Conservation (phyloP, 2,888 invertebrate genomes). For the Polymixis lichenea region DNA sequence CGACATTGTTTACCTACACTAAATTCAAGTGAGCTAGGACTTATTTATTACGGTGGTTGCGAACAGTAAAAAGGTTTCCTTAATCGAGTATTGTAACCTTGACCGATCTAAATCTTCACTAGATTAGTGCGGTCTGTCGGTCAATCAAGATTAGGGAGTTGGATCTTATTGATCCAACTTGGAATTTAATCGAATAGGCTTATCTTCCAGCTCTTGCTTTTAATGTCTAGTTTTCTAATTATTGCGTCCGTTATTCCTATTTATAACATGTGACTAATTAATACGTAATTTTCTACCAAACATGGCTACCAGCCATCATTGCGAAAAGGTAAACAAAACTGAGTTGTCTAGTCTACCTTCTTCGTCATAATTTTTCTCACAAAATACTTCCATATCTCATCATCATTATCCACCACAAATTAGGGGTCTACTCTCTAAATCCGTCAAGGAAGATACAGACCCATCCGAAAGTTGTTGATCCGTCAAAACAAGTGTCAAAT, state of each 20-base stretch:
- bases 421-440: too few relatives aligned
- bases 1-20: neutral
- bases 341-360: neutral
- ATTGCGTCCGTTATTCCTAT: neutral
- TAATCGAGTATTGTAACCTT: constrained; percentile 37
- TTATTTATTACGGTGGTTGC: constrained; percentile 24
- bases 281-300: neutral
- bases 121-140: constrained; percentile 35
- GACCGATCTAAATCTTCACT: constrained; percentile 42
- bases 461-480: too few relatives aligned
- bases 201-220: neutral
- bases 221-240: neutral
- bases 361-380: neutral
- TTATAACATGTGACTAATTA: neutral
- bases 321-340: too few relatives aligned
- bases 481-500: too few relatives aligned
- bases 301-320: neutral
- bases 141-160: constrained; percentile 50
- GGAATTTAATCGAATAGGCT: constrained; percentile 24
- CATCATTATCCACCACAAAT: neutral
- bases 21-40: constrained; percentile 1
- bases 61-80: constrained; percentile 14
- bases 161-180: constrained; percentile 33
- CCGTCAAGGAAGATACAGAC: too few relatives aligned
- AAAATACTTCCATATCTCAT: neutral